Evolutionary conservation across 2,797 vertebrate genomes (phyloP).

Genomic region (Ispidina picta): DNA sequence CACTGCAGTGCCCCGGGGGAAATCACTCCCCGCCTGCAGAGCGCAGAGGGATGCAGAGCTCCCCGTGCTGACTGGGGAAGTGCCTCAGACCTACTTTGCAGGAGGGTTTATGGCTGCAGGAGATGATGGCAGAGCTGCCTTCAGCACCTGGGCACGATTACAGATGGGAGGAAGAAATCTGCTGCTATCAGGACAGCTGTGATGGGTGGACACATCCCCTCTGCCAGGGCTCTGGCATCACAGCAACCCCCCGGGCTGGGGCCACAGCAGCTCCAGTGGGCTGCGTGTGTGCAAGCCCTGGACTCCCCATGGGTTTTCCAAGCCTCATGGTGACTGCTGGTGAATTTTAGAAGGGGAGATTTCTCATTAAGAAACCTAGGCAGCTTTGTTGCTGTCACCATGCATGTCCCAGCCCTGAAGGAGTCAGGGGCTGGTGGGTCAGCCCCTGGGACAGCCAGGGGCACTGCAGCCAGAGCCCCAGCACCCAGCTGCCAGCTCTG

Average conservation of each 20-base stretch:
- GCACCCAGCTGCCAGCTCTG: neutral
- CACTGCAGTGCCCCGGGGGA: neutral
- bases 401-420: accelerated
- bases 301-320: neutral
- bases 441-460: neutral
- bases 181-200: neutral
- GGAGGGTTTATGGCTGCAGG: neutral
- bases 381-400: neutral
- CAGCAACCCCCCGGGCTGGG: neutral
- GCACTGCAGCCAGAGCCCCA: accelerated
- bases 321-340: neutral
- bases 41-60: neutral
- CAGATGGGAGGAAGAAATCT: neutral
- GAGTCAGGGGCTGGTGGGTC: neutral
- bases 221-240: neutral
- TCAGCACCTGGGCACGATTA: accelerated
- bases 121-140: neutral
- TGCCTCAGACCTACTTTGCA: neutral
- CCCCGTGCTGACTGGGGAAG: neutral
- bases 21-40: neutral
- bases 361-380: neutral
- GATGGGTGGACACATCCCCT: neutral
- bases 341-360: neutral
- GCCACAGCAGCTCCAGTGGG: neutral
- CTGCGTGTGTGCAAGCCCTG: neutral